Evolutionary conservation across 2,113 vertebrate species (phyloP).

Genomic region (Clarias gariepinus): DNA sequence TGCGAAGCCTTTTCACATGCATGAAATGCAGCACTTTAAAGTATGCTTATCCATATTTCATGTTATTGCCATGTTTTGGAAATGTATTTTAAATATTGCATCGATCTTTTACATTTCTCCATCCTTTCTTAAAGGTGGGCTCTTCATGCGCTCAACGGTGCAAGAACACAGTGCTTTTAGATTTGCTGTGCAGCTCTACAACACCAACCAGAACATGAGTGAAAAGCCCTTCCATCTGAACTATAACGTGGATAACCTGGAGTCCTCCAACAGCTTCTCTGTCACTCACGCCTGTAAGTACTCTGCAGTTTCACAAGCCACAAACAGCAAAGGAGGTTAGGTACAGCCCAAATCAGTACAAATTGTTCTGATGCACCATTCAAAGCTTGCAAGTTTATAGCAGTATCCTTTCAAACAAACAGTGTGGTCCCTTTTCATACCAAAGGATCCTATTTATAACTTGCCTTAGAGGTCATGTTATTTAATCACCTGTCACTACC

Average conservation of each 20-base stretch:
- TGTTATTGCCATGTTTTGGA: background rate
- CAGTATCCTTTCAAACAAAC: background rate
- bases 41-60: background rate
- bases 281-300: constrained; percentile 99
- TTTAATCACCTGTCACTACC: background rate
- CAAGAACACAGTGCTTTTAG: constrained; percentile 99
- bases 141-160: constrained; percentile 98
- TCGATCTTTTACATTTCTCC: constrained; percentile 13
- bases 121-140: constrained; percentile 80
- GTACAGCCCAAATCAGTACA: background rate
- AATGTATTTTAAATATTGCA: background rate
- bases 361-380: background rate
- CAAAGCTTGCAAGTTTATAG: background rate
- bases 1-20: background rate
- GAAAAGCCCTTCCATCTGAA: constrained; percentile 99
- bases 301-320: constrained; percentile 28
- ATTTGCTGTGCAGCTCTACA: constrained; percentile 98
- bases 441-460: background rate
- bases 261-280: constrained; percentile 99
- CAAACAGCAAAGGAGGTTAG: background rate
- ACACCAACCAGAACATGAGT: constrained; percentile 98
- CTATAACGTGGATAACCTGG: constrained; percentile 98
- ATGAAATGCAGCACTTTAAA: background rate
- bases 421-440: background rate
- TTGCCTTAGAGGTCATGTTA: background rate